These are phyloP conservation scores for Urocitellus parryii DNA, from an alignment of 2,113 vertebrate genomes.

Conservation along the genomic window DNA sequence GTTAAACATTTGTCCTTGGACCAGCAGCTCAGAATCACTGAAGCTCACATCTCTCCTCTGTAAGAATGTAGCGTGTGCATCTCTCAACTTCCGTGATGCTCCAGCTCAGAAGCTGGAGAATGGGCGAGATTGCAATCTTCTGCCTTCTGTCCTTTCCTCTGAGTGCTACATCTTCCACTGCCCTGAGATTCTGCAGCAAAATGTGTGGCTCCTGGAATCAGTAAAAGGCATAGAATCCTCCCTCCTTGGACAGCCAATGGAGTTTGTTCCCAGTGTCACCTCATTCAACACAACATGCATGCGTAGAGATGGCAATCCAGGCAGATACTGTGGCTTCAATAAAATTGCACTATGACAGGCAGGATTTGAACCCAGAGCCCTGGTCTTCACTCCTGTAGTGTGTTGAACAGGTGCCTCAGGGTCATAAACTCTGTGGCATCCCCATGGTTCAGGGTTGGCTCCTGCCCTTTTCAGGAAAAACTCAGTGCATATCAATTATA, in stretches of 20 bases:
- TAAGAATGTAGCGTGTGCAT: rapidly evolving
- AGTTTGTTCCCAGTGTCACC: background rate
- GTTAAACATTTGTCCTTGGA: background rate
- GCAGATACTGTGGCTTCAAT: too few relatives aligned
- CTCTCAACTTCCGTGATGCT: rapidly evolving
- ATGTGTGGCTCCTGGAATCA: rapidly evolving
- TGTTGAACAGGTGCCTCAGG: background rate
- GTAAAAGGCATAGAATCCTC: too few relatives aligned
- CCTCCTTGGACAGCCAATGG: rapidly evolving
- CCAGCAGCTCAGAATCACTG: too few relatives aligned
- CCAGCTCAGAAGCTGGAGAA: background rate
- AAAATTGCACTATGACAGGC: background rate
- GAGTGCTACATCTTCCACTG: rapidly evolving
- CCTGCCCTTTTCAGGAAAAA: too few relatives aligned
- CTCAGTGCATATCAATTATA: background rate
- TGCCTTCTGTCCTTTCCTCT: background rate
- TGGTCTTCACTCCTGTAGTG: too few relatives aligned
- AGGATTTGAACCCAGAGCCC: background rate
- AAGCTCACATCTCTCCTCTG: background rate
- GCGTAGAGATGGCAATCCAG: too few relatives aligned
- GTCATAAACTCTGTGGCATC: background rate
- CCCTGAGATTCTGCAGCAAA: background rate
- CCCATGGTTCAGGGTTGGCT: background rate
- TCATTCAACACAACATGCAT: background rate
- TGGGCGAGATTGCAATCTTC: rapidly evolving